Base-by-base conservation (phyloP, 2,888 invertebrate genomes). In the Imbricaverruca yamaguchii region DNA sequence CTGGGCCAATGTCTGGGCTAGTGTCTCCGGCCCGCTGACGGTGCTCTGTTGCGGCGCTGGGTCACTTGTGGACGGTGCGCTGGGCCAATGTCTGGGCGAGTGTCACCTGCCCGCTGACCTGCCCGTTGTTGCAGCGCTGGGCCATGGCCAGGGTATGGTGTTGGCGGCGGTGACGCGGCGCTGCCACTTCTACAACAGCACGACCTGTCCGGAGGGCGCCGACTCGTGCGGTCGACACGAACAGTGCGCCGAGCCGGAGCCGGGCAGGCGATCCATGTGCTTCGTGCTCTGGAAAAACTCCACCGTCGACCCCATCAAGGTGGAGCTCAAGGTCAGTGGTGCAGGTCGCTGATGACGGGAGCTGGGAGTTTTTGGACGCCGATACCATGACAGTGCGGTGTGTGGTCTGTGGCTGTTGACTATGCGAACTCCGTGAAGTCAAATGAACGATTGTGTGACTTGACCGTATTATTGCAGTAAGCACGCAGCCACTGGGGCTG, bases 261-360 rank as follows among this genome's bases (percentile, higher is more conserved):
- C 39, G 6, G 39, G n/a, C 8, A 12, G 55, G 7, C 80, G 80
- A n/a, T 9, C 23, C 61, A 80, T 67, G 57, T 80, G 80, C 67
- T 80, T 65, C 25, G 59, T 67, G 3, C 21, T 61, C 21, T 80
- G 80, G 80, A 23, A 18, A 53, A 63, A 56, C 80, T 9, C 23
- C 80, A 63, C n/a, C 3, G 78, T 69, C 21, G 67, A 55, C 8
- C 39, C 67, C 67, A 74, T 81, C 13, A 25, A 67, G 18, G 67
- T 80, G 12, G 53, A 56, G 80, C 80, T 80, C 10, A 80, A 80
- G 57, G 65, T 81, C 21, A 53, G 57, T 12, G 25, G n/a, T 18
- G n/a, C 7, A 3, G 11, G 65, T 39, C 39, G n/a, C 9, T 8
- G 65, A 1, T 18, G 9, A 8, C 23, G 10, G 21, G 8, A 18